Percentiles rank a stretch among this genome's conserved stretches.
These are phyloP conservation scores for Lophochroa leadbeateri DNA, from an alignment of 2,113 vertebrate species.

Conservation along the genomic window DNA sequence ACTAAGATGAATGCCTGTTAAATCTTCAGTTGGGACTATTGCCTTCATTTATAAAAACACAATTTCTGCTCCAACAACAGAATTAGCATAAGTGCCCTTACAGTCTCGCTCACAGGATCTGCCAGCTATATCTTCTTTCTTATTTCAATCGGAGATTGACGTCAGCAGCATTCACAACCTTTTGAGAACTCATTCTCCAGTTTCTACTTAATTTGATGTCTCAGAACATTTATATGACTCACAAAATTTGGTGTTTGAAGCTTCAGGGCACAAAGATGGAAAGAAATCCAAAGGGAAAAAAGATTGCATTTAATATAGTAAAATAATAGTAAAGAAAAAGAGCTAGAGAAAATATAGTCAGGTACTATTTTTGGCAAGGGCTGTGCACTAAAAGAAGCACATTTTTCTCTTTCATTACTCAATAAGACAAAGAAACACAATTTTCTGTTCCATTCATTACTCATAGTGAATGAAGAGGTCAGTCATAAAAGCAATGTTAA, in stretches of 20 bases:
- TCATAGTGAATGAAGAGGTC: not conserved
- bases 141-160: conserved; percentile 65
- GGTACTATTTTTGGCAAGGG: conserved; percentile 34
- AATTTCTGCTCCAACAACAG: conserved; percentile 48
- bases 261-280: conserved; percentile 32
- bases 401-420: conserved; percentile 6
- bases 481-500: not conserved
- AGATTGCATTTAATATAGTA: conserved; percentile 50
- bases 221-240: conserved; percentile 70
- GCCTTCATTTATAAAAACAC: conserved; percentile 65
- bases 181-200: conserved; percentile 64
- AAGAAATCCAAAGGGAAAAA: conserved; percentile 29
- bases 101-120: conserved; percentile 25
- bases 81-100: conserved; percentile 60
- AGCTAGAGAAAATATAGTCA: conserved; percentile 41
- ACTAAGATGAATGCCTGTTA: conserved; percentile 50
- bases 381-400: not conserved
- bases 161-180: conserved; percentile 69
- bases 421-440: conserved; percentile 8
- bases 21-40: conserved; percentile 36
- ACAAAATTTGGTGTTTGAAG: conserved; percentile 51
- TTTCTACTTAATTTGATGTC: conserved; percentile 70
- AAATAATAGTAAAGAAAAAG: conserved; percentile 49
- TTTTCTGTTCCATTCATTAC: conserved; percentile 30
- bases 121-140: conserved; percentile 54